Conservation (phyloP, 2,113 vertebrate genomes). For the Rynchops niger region DNA sequence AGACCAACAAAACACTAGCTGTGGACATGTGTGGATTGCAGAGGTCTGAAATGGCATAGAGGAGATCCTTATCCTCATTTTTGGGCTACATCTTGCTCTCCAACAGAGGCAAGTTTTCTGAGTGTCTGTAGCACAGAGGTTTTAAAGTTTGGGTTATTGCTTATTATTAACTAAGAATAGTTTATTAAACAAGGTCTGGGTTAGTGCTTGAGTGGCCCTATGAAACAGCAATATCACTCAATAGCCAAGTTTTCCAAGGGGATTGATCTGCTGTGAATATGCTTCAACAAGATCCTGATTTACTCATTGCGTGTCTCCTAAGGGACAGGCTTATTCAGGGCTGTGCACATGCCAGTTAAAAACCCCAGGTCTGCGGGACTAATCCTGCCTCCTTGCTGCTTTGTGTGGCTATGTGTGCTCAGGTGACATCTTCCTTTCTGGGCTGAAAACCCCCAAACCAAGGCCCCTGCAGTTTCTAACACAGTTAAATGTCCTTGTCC, state of each 20-base stretch:
- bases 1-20: not conserved
- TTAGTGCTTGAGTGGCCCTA: not conserved
- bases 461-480: not conserved
- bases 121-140: not conserved
- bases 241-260: not conserved
- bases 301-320: not conserved
- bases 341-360: not conserved
- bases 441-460: not conserved
- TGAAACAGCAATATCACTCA: not conserved
- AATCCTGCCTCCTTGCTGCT: not conserved
- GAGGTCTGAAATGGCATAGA: not conserved
- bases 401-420: not conserved
- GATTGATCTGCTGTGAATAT: not conserved
- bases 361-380: not conserved
- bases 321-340: not conserved
- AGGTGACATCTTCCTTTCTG: not conserved
- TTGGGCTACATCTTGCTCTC: not conserved
- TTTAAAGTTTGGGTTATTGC: not conserved
- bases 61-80: not conserved
- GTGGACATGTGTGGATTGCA: rapidly evolving
- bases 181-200: not conserved
- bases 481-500: not conserved
- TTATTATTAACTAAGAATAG: not conserved
- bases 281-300: not conserved
- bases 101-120: not conserved